Evolutionary conservation across 2,797 vertebrate genomes (phyloP).

Genomic region (Peromyscus nudipes): DNA sequence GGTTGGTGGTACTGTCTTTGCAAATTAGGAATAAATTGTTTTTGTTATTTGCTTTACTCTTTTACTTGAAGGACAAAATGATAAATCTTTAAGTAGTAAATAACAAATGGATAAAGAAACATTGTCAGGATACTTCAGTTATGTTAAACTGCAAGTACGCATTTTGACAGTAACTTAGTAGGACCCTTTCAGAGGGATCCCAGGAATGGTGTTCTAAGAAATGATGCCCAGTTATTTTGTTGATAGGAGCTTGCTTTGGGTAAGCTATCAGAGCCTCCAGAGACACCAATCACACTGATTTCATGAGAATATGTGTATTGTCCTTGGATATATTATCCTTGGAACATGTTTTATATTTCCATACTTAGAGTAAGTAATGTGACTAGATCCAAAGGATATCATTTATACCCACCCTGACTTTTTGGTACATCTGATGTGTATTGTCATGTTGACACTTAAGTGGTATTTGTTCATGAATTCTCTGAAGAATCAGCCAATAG

Average conservation of each 20-base stretch:
- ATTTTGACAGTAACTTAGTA: conserved; percentile 72
- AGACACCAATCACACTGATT: conserved; percentile 36
- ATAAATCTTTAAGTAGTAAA: conserved; percentile 76
- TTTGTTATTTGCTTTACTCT: conserved; percentile 79
- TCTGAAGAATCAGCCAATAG: not conserved
- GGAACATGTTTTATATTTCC: conserved; percentile 63
- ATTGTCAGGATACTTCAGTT: conserved; percentile 82
- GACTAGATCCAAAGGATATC: not conserved
- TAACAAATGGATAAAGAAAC: conserved; percentile 78
- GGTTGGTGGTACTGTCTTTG: conserved; percentile 82
- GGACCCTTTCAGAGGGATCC: conserved; percentile 21
- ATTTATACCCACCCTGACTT: not conserved
- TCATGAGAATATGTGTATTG: conserved; percentile 11
- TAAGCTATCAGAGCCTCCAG: not conserved
- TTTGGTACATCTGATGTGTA: not conserved
- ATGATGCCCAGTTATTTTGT: conserved; percentile 30
- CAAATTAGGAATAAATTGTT: conserved; percentile 85
- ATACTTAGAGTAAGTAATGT: conserved; percentile 12
- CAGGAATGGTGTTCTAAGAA: conserved; percentile 44
- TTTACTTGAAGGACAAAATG: conserved; percentile 82
- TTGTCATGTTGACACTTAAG: not conserved
- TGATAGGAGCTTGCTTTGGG: conserved; percentile 8
- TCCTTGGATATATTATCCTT: not conserved
- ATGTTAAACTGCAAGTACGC: conserved; percentile 57
- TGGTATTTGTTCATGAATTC: not conserved